Conservation (phyloP, 2,888 invertebrate species). For the Epinotia ramella region DNA sequence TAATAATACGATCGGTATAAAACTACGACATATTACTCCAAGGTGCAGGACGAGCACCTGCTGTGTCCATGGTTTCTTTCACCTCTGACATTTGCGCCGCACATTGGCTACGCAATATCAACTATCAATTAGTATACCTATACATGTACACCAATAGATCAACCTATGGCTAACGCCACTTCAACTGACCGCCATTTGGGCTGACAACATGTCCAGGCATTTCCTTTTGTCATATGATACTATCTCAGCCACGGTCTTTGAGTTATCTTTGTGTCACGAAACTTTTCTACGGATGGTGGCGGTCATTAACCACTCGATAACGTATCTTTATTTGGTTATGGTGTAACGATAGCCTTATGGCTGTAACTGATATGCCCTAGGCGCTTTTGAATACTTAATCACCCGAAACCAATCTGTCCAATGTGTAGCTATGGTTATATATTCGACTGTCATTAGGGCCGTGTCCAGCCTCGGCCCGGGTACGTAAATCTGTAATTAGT, state of each 20-base stretch:
- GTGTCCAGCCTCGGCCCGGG: slow-evolving; percentile 31
- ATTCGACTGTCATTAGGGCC: slow-evolving; percentile 35
- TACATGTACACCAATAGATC: slow-evolving; percentile 47
- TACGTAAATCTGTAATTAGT: slow-evolving; percentile 59
- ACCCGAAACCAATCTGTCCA: slow-evolving; percentile 22
- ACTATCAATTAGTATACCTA: slow-evolving; percentile 44
- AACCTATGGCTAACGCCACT: slow-evolving; percentile 13
- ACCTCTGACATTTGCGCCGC: slow-evolving; percentile 75
- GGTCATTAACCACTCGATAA: slow-evolving; percentile 40
- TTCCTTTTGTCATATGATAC: slow-evolving; percentile 34
- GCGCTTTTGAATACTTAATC: slow-evolving; percentile 31
- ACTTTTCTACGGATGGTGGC: slow-evolving; percentile 42
- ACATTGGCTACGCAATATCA: slow-evolving; percentile 18
- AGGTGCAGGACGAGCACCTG: slow-evolving; percentile 70
- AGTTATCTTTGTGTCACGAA: slow-evolving; percentile 57
- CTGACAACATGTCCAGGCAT: slow-evolving; percentile 14
- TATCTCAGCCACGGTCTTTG: slow-evolving; percentile 49
- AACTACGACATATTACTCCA: slow-evolving; percentile 55
- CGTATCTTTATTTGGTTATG: slow-evolving; percentile 25
- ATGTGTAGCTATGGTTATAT: slow-evolving; percentile 34
- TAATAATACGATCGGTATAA: slow-evolving; percentile 43
- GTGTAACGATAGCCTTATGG: slow-evolving; percentile 26
- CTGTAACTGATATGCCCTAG: slow-evolving; percentile 12
- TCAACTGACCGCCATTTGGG: slow-evolving; percentile 5
- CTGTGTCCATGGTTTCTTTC: slow-evolving; percentile 63